Conservation (phyloP, 2,113 vertebrate species). For the Eulacestoma nigropectus region DNA sequence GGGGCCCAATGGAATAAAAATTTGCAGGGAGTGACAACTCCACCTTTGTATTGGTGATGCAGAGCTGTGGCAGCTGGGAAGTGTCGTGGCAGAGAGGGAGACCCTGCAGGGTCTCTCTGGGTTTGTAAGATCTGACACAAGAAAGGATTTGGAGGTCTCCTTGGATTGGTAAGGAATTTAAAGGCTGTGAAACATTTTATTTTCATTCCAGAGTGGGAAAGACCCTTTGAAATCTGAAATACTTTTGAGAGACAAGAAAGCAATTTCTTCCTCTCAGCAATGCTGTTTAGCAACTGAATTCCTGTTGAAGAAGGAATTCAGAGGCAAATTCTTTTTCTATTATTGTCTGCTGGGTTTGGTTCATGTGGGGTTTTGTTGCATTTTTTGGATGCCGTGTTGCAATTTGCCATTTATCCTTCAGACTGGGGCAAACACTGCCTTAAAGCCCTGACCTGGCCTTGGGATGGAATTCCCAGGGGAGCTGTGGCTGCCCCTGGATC, state of each 20-base stretch:
- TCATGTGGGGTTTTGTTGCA: background rate
- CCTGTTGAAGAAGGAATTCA: background rate
- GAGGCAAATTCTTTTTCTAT: background rate
- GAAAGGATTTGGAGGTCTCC: background rate
- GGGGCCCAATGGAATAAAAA: background rate
- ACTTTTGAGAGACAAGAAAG: background rate
- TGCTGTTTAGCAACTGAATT: background rate
- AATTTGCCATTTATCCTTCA: constrained; percentile 1
- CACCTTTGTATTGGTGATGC: background rate
- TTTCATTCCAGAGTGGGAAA: background rate
- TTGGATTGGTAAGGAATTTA: background rate
- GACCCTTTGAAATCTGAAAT: background rate
- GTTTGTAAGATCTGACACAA: background rate
- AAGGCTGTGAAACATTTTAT: background rate
- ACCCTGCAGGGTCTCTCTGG: background rate
- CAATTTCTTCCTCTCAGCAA: background rate
- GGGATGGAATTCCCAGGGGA: background rate
- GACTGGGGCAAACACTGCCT: background rate
- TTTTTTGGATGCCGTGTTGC: background rate
- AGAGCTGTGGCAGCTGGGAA: background rate
- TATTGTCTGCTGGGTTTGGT: background rate
- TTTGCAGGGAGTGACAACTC: background rate
- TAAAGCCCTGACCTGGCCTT: background rate
- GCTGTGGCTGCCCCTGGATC: background rate
- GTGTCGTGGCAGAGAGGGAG: background rate